phyloP scores from a whole-genome alignment of 2,113 vertebrate species.

The Bagarius yarrelli region DNA sequence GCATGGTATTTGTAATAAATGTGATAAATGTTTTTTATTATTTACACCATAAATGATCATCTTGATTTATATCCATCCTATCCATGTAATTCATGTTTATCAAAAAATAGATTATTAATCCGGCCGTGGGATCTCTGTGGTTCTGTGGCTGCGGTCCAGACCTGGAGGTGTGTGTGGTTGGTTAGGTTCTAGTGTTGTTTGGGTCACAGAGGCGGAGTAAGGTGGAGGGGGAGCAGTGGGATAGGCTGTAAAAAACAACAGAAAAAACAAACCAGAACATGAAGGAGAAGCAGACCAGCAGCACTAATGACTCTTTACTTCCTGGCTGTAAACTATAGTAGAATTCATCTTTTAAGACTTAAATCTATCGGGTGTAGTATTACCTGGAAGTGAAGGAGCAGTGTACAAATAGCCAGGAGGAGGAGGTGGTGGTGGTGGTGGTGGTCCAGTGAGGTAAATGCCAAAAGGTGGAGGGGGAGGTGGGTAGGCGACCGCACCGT shows the following conservation, averaged over 20 bases:
- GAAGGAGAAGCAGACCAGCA: background rate
- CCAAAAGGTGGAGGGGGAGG: conserved; percentile 82
- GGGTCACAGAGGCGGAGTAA: conserved; percentile 86
- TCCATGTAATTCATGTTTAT: background rate
- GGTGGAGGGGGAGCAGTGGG: conserved; percentile 85
- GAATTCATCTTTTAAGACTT: background rate
- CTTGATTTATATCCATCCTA: background rate
- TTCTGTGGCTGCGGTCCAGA: conserved; percentile 54
- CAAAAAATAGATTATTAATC: background rate
- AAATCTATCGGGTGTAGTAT: background rate
- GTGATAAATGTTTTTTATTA: background rate
- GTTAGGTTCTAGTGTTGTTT: conserved; percentile 75
- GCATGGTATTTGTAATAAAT: too few species aligned
- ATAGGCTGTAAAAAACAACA: conserved; percentile 72
- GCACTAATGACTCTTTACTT: too few species aligned
- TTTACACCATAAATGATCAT: background rate
- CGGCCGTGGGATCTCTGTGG: background rate
- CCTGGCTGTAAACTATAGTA: background rate
- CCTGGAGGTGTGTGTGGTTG: conserved; percentile 85
- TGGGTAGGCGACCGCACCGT: conserved; percentile 81
- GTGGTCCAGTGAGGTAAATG: conserved; percentile 78
- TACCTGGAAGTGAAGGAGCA: conserved; percentile 80
- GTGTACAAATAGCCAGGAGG: conserved; percentile 80
- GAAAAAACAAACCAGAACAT: background rate
- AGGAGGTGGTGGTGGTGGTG: conserved; percentile 24